Evolutionary conservation across 2,113 vertebrate species (phyloP).

Genomic region (Thermophis baileyi): DNA sequence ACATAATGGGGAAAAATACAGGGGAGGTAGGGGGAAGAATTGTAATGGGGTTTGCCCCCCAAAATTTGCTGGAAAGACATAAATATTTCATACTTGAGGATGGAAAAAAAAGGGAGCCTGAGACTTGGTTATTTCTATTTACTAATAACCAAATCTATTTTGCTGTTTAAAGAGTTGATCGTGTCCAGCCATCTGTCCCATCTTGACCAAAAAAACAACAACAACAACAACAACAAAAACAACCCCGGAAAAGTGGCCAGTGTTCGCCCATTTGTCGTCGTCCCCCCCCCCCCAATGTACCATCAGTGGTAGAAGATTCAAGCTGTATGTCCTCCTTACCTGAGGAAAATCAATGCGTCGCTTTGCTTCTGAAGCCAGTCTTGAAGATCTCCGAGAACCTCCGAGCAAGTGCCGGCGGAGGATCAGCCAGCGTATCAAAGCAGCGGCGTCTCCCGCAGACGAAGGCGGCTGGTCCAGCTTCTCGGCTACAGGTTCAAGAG

Average conservation of each 20-base stretch:
- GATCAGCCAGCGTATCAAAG: neutral
- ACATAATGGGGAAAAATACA: neutral
- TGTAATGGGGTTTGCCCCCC: too few species aligned
- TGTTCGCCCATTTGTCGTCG: neutral
- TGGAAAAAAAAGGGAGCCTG: neutral
- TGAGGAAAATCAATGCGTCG: conserved; percentile 36
- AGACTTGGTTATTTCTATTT: neutral
- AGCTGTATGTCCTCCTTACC: conserved; percentile 33
- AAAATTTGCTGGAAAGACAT: neutral
- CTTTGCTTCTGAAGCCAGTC: neutral
- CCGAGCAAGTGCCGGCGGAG: neutral
- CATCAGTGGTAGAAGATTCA: neutral
- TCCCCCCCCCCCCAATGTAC: neutral
- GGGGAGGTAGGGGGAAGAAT: neutral
- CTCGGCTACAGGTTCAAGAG: neutral
- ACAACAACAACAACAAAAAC: too few species aligned
- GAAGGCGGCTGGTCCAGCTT: neutral
- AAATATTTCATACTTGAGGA: neutral
- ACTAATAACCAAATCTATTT: neutral
- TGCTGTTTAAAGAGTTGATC: neutral
- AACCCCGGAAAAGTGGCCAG: neutral
- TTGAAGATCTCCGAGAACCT: conserved; percentile 8
- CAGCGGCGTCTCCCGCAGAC: neutral
- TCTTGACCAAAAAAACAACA: neutral
- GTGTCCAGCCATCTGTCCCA: neutral